These are phyloP conservation scores for Chrysocyon brachyurus DNA, from an alignment of 2,797 vertebrate species.

Conservation along the genomic window DNA sequence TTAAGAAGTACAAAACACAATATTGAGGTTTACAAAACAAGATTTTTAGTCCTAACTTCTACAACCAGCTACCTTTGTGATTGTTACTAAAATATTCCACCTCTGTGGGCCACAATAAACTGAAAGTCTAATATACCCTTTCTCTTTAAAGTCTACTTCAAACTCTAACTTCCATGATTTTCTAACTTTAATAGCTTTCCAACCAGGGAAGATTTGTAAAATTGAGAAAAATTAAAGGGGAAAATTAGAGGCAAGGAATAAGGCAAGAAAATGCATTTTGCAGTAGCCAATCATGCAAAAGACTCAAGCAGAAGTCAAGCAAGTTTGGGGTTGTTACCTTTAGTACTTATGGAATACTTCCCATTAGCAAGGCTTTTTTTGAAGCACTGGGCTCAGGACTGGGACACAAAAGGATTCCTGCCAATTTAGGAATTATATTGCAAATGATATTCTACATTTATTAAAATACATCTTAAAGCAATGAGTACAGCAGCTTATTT, in stretches of 20 bases:
- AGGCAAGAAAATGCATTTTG: not conserved
- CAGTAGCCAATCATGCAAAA: not conserved
- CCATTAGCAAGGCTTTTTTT: not conserved
- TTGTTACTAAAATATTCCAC: not conserved
- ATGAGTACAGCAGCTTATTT: not conserved
- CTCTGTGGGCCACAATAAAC: not conserved
- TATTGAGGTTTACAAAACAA: not conserved
- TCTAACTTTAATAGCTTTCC: not conserved
- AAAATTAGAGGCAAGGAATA: not conserved
- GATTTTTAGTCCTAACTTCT: not conserved
- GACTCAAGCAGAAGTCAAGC: not conserved
- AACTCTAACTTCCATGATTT: not conserved
- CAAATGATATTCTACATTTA: not conserved
- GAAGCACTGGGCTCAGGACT: not conserved
- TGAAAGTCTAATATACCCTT: not conserved
- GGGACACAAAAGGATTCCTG: not conserved
- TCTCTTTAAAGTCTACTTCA: constrained; percentile 18
- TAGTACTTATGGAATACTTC: not conserved
- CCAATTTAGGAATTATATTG: not conserved
- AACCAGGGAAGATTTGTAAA: not conserved
- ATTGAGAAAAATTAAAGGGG: not conserved
- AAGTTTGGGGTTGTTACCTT: not conserved
- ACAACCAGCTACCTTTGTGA: not conserved
- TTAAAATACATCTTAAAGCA: not conserved
- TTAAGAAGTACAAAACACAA: not conserved